Conservation (phyloP, 2,888 invertebrate genomes). For the Caenorhabditis zanzibari region DNA sequence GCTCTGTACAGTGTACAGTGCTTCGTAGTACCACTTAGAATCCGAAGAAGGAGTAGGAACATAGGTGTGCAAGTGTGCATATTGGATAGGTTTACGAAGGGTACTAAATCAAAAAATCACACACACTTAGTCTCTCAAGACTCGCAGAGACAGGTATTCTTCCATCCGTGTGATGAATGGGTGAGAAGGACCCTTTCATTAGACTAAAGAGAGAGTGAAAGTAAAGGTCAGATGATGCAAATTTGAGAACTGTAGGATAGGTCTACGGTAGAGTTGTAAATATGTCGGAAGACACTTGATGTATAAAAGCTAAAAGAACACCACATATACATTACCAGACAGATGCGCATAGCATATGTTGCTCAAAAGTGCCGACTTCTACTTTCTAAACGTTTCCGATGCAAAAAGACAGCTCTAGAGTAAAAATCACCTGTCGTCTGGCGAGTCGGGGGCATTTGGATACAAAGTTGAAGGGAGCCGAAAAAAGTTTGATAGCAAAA, state of each 20-base stretch:
- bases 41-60: conserved; percentile 9
- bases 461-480: conserved; percentile 22
- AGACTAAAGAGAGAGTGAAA: background rate
- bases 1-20: conserved; percentile 7
- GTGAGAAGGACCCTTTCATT: conserved; percentile 8
- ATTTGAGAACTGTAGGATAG: conserved; percentile 4
- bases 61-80: conserved; percentile 23
- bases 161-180: conserved; percentile 16
- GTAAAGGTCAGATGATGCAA: conserved; percentile 53
- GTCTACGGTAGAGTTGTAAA: conserved; percentile 24
- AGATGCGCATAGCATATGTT: conserved; percentile 40
- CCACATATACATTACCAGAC: conserved; percentile 49
- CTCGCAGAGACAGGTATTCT: conserved; percentile 26
- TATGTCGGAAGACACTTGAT: conserved; percentile 31
- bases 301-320: conserved; percentile 18
- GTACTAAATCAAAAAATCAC: conserved; percentile 41
- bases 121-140: background rate
- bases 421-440: conserved; percentile 58
- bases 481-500: conserved; percentile 38
- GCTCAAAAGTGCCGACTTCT: conserved; percentile 53
- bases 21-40: conserved; percentile 56
- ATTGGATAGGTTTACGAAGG: background rate
- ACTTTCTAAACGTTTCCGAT: conserved; percentile 9
- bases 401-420: background rate
- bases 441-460: conserved; percentile 24